phyloP scores from a whole-genome alignment of 2,797 vertebrate species.

The Coluber constrictor region DNA sequence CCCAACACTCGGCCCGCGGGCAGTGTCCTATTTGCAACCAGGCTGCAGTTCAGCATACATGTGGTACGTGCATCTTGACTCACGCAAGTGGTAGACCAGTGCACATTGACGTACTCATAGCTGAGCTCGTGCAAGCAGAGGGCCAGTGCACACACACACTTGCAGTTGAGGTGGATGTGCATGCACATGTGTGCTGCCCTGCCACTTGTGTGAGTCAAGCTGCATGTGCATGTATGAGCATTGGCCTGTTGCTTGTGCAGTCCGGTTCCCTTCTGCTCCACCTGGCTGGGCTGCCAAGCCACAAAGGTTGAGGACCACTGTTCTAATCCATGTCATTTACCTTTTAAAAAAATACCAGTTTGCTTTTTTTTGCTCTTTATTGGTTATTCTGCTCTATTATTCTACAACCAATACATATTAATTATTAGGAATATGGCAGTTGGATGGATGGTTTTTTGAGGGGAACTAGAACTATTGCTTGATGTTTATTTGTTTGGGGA shows the following conservation, averaged over 20 bases:
- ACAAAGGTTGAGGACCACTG: no score
- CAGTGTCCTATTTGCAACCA: not conserved
- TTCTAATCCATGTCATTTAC: no score
- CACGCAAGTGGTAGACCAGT: fast-evolving
- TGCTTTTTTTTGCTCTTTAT: no score
- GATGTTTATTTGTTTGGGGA: not conserved
- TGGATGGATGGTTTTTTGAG: not conserved
- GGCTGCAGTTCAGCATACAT: no score
- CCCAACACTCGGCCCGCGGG: fast-evolving
- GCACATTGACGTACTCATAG: not conserved
- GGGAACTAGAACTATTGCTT: not conserved
- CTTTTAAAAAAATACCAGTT: no score
- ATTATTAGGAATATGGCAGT: not conserved
- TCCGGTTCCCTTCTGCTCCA: no score
- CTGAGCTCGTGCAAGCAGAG: not conserved
- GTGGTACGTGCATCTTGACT: not conserved
- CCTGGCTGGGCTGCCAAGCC: no score
- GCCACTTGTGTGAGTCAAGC: not conserved
- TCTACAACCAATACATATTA: no score
- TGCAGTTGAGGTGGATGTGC: not conserved
- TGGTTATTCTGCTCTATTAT: no score
- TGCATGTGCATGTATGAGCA: not conserved
- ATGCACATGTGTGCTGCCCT: not conserved
- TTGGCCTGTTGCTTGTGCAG: no score
- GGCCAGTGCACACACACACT: not conserved